Percentiles rank a stretch among this genome's conserved stretches.
phyloP scores from a whole-genome alignment of 1,140 invertebrate species.

The Psix sp. region DNA sequence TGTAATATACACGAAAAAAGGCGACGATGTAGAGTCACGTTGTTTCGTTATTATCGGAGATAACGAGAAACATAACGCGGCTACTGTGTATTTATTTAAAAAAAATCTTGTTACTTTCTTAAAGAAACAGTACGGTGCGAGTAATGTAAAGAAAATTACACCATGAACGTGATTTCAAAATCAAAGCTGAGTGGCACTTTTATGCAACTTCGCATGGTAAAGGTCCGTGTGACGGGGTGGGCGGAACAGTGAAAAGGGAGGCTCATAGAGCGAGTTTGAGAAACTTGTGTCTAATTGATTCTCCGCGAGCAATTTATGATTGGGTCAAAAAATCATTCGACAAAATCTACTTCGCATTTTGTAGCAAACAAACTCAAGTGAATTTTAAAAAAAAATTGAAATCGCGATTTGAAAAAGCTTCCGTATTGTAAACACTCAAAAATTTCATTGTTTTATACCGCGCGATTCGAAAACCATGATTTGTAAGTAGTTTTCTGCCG shows the following conservation, averaged over 20 bases:
- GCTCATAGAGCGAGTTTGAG: slow-evolving; percentile 6
- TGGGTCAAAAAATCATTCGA: not conserved
- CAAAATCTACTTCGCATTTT: not conserved
- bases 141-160: slow-evolving; percentile 1
- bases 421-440: slow-evolving; percentile 1
- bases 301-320: not conserved
- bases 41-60: slow-evolving; percentile 4
- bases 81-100: slow-evolving; percentile 2
- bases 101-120: not conserved
- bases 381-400: not conserved
- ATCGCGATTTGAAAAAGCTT: not conserved
- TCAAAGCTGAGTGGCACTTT: slow-evolving; percentile 5
- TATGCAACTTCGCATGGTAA: slow-evolving; percentile 6
- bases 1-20: not conserved
- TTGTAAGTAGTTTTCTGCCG: not conserved
- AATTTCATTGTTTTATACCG: not conserved
- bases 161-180: slow-evolving; percentile 1
- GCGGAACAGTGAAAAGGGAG: slow-evolving; percentile 1
- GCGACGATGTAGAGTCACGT: not conserved
- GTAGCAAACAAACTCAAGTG: not conserved
- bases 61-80: slow-evolving; percentile 4
- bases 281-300: not conserved
- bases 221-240: slow-evolving; percentile 3
- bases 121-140: not conserved
- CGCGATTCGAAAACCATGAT: not conserved